phyloP scores from a whole-genome alignment of 2,797 vertebrate species.

The Ispidina picta region DNA sequence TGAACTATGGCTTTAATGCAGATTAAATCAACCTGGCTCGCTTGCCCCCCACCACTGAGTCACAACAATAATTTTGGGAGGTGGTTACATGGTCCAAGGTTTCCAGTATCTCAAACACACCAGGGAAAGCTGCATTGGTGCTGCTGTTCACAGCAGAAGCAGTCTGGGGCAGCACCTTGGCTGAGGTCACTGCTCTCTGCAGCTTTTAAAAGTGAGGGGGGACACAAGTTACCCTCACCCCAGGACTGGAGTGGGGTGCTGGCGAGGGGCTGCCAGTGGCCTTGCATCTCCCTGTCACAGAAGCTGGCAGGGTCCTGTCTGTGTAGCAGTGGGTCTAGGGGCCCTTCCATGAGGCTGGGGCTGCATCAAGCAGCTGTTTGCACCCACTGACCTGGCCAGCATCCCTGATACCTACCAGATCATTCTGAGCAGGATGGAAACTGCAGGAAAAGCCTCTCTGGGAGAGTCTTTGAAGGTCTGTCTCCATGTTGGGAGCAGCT shows the following conservation, averaged over 20 bases:
- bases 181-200: not conserved
- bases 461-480: not conserved
- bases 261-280: not conserved
- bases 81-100: not conserved
- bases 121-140: not conserved
- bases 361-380: not conserved
- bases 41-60: not conserved
- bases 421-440: not conserved
- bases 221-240: not conserved
- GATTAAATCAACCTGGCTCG: not conserved
- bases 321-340: not conserved
- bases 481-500: rapidly evolving
- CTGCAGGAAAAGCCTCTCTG: not conserved
- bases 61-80: not conserved
- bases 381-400: not conserved
- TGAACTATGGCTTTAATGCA: not conserved
- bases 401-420: rapidly evolving
- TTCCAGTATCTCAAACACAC: not conserved
- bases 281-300: rapidly evolving
- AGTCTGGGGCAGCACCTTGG: not conserved
- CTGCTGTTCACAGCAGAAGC: not conserved
- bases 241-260: not conserved
- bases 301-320: not conserved
- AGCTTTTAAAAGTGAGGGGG: not conserved
- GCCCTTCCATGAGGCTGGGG: rapidly evolving